phyloP scores from a whole-genome alignment of 1,140 invertebrate species.

The Eurosta solidaginis region DNA sequence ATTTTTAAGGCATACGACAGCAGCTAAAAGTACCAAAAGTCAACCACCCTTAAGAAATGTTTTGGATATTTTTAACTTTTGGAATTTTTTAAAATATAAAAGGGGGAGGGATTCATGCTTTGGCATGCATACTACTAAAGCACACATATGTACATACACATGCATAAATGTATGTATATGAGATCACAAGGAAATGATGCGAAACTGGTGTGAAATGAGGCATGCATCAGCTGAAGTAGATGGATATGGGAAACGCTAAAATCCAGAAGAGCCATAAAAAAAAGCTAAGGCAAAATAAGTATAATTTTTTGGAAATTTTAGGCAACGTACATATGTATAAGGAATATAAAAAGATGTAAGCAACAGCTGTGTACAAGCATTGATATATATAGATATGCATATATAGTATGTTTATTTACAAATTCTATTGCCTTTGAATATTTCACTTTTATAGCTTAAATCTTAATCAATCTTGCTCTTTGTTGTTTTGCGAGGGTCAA shows the following conservation, averaged over 20 bases:
- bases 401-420: no score
- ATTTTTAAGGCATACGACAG: background rate
- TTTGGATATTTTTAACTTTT: background rate
- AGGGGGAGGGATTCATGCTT: background rate
- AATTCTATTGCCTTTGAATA: no score
- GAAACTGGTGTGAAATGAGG: background rate
- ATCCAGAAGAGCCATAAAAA: background rate
- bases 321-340: background rate
- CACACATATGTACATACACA: background rate
- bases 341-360: background rate
- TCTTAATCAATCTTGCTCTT: no score
- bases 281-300: background rate
- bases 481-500: no score
- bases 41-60: slow-evolving; percentile 3
- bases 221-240: background rate
- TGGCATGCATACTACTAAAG: background rate
- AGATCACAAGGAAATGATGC: background rate
- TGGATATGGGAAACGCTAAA: background rate
- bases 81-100: background rate
- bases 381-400: background rate
- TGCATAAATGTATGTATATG: background rate
- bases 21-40: background rate
- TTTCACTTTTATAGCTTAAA: no score
- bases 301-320: background rate
- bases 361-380: background rate